Conservation (phyloP, 2,113 vertebrate genomes). For the Hydrochoerus hydrochaeris region DNA sequence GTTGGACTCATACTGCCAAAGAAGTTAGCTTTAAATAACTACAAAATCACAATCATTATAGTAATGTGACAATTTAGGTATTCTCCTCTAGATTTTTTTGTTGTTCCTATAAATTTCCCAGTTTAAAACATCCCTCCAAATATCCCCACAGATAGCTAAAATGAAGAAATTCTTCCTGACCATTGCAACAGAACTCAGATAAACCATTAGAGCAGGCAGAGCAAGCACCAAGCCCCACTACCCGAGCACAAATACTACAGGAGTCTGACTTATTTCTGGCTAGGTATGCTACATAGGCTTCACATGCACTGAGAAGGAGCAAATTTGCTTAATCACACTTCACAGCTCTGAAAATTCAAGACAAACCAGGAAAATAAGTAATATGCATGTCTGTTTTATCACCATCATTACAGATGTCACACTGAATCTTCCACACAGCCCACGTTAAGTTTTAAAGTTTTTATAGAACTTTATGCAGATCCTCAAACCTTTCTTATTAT, state of each 20-base stretch:
- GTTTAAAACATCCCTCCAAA: not conserved
- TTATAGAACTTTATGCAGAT: slow-evolving; percentile 10
- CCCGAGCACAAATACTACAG: not conserved
- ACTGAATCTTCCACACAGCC: not conserved
- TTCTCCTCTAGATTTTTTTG: not conserved
- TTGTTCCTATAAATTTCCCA: not conserved
- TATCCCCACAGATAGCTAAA: not conserved
- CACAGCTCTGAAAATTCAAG: slow-evolving; percentile 20
- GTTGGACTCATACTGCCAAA: not conserved
- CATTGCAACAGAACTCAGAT: not conserved
- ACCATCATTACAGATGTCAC: slow-evolving; percentile 15
- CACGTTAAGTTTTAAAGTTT: slow-evolving; percentile 50
- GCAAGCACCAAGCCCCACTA: not conserved
- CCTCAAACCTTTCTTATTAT: not conserved
- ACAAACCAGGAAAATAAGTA: slow-evolving; percentile 15
- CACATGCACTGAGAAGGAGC: not conserved
- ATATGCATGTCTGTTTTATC: not conserved
- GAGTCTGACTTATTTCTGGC: not conserved
- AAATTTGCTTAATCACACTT: not conserved
- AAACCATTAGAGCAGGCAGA: not conserved
- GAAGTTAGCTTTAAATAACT: slow-evolving; percentile 26
- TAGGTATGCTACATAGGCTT: not conserved
- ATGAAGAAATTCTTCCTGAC: not conserved
- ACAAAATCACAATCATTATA: not conserved
- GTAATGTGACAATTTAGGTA: not conserved